Percentiles rank a stretch among this genome's conserved stretches.
Conservation (phyloP, 2,797 vertebrate species). For the Microcaecilia unicolor region DNA sequence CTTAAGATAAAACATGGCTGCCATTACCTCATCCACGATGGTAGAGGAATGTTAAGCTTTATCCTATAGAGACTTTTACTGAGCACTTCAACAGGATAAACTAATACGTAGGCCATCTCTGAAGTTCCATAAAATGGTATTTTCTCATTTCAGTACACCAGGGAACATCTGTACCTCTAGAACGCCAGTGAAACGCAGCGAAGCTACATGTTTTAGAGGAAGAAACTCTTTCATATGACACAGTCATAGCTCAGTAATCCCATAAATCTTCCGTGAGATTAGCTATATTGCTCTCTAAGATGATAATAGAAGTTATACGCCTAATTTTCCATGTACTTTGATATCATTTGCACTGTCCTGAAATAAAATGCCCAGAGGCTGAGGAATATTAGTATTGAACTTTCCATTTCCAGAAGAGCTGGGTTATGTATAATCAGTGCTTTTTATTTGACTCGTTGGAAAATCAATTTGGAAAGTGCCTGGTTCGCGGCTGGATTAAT, state of each 20-base stretch:
- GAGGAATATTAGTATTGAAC: background rate
- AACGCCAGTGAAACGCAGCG: too few species aligned
- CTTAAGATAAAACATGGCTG: too few species aligned
- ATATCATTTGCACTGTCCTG: too few species aligned
- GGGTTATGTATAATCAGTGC: background rate
- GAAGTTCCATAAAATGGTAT: slow-evolving; percentile 7
- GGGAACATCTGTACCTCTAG: background rate
- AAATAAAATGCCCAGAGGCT: background rate
- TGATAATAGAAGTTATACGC: too few species aligned
- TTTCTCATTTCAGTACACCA: slow-evolving; percentile 10
- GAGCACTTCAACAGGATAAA: slow-evolving; percentile 14
- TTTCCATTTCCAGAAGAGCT: background rate
- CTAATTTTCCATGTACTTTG: too few species aligned
- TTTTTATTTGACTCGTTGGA: background rate
- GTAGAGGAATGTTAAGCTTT: slow-evolving; percentile 9
- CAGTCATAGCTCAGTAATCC: too few species aligned
- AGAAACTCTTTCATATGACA: too few species aligned
- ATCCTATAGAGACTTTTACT: slow-evolving; percentile 10
- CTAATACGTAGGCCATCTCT: slow-evolving; percentile 4
- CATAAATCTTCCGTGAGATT: too few species aligned
- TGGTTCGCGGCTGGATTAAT: slow-evolving; percentile 17
- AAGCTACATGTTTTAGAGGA: too few species aligned
- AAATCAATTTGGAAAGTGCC: slow-evolving; percentile 13
- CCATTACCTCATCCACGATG: too few species aligned
- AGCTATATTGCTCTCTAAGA: too few species aligned